A percentile compares a stretch with the other conserved stretches of the same genome.
phyloP scores from a whole-genome alignment of 2,113 vertebrate genomes.

The Ursus arctos region DNA sequence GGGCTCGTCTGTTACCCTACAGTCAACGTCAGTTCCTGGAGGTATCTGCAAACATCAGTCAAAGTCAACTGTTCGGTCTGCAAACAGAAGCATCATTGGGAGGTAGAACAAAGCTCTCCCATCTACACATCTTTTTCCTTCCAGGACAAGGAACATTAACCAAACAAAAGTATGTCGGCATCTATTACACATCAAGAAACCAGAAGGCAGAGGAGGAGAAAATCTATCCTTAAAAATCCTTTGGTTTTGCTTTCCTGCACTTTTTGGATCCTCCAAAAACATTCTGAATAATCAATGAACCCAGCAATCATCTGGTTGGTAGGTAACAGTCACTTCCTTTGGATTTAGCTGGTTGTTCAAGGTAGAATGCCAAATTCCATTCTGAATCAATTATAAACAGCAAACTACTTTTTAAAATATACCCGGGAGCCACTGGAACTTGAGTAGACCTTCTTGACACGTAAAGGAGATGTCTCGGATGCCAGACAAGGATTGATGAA shows the following conservation, averaged over 20 bases:
- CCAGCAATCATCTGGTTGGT: constrained; percentile 37
- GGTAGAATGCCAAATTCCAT: constrained; percentile 42
- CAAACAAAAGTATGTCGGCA: neutral
- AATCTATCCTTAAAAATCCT: constrained; percentile 41
- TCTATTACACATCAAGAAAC: neutral
- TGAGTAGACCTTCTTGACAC: neutral
- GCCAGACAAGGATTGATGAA: neutral
- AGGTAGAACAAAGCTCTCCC: neutral
- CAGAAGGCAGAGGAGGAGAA: neutral
- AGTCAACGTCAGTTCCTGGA: constrained; percentile 44
- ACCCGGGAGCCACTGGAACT: neutral
- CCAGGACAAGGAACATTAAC: neutral
- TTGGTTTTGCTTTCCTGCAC: neutral
- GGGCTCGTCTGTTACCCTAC: neutral
- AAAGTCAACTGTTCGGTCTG: neutral
- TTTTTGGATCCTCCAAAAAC: neutral
- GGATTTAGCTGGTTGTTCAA: neutral
- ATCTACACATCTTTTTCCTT: neutral
- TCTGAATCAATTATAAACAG: constrained; percentile 18
- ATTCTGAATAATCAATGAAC: neutral
- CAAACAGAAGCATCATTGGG: neutral
- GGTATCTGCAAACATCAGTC: constrained; percentile 33
- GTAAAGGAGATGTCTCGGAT: neutral
- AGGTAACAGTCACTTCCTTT: constrained; percentile 52
- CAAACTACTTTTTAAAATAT: neutral